phyloP scores from a whole-genome alignment of 2,113 vertebrate genomes.

The Corythornis cristatus region DNA sequence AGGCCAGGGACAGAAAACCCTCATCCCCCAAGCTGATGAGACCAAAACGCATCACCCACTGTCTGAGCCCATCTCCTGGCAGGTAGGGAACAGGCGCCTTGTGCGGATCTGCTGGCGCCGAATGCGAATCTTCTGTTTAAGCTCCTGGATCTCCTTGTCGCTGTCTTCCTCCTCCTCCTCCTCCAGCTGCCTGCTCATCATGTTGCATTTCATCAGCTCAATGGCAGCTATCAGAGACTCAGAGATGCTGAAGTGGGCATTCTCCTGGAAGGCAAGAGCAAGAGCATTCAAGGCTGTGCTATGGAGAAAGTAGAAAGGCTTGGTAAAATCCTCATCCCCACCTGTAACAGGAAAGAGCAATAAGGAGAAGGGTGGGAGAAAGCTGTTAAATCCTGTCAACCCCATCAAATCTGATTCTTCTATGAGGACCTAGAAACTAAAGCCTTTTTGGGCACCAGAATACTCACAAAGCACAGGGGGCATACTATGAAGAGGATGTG shows the following conservation, averaged over 20 bases:
- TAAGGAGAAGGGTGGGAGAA: neutral
- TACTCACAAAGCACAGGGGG: neutral
- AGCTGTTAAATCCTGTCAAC: neutral
- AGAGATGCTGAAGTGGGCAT: slow-evolving; percentile 97
- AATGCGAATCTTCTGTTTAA: slow-evolving; percentile 95
- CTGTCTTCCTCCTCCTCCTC: slow-evolving; percentile 89
- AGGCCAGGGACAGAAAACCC: neutral
- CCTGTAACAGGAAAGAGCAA: neutral
- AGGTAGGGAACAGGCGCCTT: slow-evolving; percentile 73
- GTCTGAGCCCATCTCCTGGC: slow-evolving; percentile 72
- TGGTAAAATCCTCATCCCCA: neutral
- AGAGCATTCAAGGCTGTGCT: neutral
- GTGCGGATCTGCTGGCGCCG: slow-evolving; percentile 92
- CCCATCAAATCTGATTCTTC: neutral
- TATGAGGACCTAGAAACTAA: neutral
- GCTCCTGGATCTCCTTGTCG: slow-evolving; percentile 93
- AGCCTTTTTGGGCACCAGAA: neutral
- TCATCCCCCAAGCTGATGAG: neutral
- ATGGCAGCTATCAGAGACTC: slow-evolving; percentile 98
- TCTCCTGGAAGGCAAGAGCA: slow-evolving; percentile 81
- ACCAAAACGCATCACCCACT: slow-evolving; percentile 68
- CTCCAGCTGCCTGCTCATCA: slow-evolving; percentile 84
- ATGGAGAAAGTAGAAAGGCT: neutral
- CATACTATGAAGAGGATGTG: neutral
- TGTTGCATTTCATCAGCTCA: slow-evolving; percentile 97